Conservation (phyloP, 2,888 invertebrate species). For the Rhagonycha lutea region DNA sequence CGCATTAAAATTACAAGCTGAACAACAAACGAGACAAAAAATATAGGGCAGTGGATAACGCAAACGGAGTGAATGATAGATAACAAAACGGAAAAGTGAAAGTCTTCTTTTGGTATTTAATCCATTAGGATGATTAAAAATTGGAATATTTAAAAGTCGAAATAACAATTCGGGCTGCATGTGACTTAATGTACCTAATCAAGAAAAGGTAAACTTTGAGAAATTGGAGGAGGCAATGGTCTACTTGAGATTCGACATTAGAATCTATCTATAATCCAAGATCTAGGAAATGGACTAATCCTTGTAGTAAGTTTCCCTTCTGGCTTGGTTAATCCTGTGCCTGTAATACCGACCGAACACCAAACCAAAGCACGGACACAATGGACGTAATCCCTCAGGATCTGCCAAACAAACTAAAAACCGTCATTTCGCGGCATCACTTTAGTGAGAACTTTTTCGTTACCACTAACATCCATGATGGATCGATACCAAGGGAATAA, state of each 20-base stretch:
- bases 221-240: constrained; percentile 20
- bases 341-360: constrained; percentile 45
- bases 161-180: not conserved
- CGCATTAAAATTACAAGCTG: constrained; percentile 2
- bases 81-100: not conserved
- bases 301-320: constrained; percentile 51
- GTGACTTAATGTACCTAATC: not conserved
- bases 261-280: constrained; percentile 50
- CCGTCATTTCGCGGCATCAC: constrained; percentile 50
- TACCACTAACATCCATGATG: constrained; percentile 14
- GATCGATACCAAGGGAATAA: constrained; percentile 21
- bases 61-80: constrained; percentile 7
- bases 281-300: constrained; percentile 52
- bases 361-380: constrained; percentile 47
- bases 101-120: constrained; percentile 5
- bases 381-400: constrained; percentile 51
- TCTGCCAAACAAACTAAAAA: constrained; percentile 51
- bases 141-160: not conserved
- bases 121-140: constrained; percentile 2
- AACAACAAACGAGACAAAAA: constrained; percentile 8
- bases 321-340: constrained; percentile 50
- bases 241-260: constrained; percentile 46
- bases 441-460: constrained; percentile 45
- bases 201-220: not conserved
- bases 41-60: constrained; percentile 2